Evolutionary conservation across 2,113 vertebrate genomes (phyloP), one percentile per base, ranked within the genome.

Genomic region (Scytalopus superciliaris): DNA sequence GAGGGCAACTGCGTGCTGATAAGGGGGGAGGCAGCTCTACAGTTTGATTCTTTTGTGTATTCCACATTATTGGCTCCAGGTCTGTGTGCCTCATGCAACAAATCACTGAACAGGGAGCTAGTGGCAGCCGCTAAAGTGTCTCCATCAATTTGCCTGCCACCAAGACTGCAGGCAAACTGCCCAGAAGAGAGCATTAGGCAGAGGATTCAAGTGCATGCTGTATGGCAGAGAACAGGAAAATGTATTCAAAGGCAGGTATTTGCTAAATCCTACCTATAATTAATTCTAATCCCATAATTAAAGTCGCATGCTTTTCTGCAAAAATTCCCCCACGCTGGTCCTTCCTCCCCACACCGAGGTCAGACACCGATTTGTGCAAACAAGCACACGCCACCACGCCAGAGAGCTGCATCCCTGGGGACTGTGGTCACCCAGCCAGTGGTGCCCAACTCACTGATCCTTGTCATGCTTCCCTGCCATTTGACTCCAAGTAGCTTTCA

Each of bases 281-380:
- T 95, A 92, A 87, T 89, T 89, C 89, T 95, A 97, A 94, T 93
- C 94, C 93, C 40, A 12, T 93, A 84, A 97, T 90, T 92, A 89
- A 90, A 95, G 80, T 84, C 6, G 39, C 91, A 81, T 84, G 88
- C 79, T 93, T 94, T 93, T 84, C 88, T 63, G 73, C 86, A 90
- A 84, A 88, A 83, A 81, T 83, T 81, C 50, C 68, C 72, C 83
- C 76, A 25, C 0, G 1, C 1, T 55, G 73, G 86, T 59, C 89
- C 83, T 93, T 93, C 68, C 80, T 90, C 72, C 64, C 16, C 62
- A 28, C 24, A 27, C 60, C 0, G 0, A 75, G 81, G 81, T 87
- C 81, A 87, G 81, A 52, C 52, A 56, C 18, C 0, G 0, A 67
- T 67, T 22, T 0, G 4, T 64, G 87, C 84, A 60, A 93, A 84